Evolutionary conservation across 2,888 invertebrate genomes (phyloP).

Genomic region (Pandemis corylana): DNA sequence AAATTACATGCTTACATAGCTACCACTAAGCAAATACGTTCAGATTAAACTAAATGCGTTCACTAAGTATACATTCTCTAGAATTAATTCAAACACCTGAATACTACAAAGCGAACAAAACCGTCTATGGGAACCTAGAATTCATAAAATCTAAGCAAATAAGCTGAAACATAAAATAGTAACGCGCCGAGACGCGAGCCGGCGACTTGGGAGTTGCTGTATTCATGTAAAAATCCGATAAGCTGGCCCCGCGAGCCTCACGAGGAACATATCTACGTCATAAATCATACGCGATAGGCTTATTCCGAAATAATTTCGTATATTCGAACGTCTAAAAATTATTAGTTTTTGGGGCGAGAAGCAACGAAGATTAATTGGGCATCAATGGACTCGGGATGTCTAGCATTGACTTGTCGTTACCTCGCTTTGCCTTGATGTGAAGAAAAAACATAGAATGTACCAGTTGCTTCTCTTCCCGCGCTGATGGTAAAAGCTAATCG

Average conservation of each 20-base stretch:
- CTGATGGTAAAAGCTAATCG: no score
- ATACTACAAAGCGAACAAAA: neutral
- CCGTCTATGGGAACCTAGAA: constrained; percentile 5
- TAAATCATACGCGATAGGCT: constrained; percentile 35
- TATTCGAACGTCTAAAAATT: constrained; percentile 18
- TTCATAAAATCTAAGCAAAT: constrained; percentile 25
- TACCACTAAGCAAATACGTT: no score
- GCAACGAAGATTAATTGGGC: constrained; percentile 2
- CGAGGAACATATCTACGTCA: constrained; percentile 24
- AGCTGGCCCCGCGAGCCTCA: constrained; percentile 15
- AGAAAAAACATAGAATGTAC: no score
- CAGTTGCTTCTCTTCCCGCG: no score
- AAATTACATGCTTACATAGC: no score
- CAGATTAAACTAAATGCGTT: no score
- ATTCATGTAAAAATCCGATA: constrained; percentile 41
- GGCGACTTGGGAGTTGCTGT: constrained; percentile 25
- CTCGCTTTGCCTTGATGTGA: no score
- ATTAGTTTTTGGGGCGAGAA: constrained; percentile 3
- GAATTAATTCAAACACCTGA: no score
- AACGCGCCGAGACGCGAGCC: constrained; percentile 17
- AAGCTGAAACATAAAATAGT: constrained; percentile 22
- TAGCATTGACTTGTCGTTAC: neutral
- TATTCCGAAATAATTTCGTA: constrained; percentile 23
- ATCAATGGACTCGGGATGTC: neutral
- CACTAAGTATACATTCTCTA: no score